phyloP scores from a whole-genome alignment of 2,113 vertebrate species.

The Oreotrochilus melanogaster region DNA sequence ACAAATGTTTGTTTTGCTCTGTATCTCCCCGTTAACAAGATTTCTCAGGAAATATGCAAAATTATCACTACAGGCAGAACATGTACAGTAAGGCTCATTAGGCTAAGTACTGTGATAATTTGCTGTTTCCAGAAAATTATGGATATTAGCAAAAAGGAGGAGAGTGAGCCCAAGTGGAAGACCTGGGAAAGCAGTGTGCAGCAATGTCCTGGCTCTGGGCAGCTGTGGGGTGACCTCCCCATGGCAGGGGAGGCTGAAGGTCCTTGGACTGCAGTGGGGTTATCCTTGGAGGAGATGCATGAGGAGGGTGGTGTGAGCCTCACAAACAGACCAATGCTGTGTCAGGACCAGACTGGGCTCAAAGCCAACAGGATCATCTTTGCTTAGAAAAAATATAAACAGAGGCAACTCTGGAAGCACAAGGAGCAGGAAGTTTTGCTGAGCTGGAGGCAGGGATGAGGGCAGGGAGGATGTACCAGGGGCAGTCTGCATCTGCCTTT shows the following conservation, averaged over 20 bases:
- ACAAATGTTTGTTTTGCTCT: constrained; percentile 61
- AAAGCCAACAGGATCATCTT: not conserved
- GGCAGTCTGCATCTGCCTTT: not conserved
- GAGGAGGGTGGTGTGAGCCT: not conserved
- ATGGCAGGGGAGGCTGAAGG: not conserved
- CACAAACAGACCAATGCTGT: not conserved
- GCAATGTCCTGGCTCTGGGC: not conserved
- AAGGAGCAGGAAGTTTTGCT: not conserved
- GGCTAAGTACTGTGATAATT: constrained; percentile 63
- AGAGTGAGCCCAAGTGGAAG: not conserved
- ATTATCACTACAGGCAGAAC: constrained; percentile 61
- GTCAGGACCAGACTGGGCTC: not conserved
- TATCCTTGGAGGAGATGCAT: not conserved
- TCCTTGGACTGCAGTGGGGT: not conserved
- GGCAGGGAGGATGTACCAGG: fast-evolving
- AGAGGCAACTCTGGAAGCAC: not conserved
- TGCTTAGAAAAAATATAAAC: not conserved
- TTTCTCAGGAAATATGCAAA: constrained; percentile 64
- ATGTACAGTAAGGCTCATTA: constrained; percentile 63
- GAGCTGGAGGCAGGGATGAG: not conserved
- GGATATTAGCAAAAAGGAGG: constrained; percentile 9
- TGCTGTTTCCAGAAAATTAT: constrained; percentile 55
- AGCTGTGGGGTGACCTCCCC: not conserved
- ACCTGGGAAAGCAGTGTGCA: not conserved
- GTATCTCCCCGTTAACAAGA: constrained; percentile 32